Evolutionary conservation across 2,113 vertebrate species (phyloP).

Genomic region (Pterophyllum scalare): DNA sequence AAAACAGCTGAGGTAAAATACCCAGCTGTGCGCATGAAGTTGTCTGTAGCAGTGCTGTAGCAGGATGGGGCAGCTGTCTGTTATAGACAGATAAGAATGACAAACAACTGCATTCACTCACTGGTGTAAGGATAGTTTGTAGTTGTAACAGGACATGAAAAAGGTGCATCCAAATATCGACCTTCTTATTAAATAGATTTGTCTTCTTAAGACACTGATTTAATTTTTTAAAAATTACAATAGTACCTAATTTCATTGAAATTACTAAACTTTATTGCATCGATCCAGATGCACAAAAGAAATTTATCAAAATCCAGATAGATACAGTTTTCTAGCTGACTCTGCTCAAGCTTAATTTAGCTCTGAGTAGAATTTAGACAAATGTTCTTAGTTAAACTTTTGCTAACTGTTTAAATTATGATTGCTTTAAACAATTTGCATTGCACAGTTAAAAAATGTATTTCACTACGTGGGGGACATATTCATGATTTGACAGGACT

Average conservation of each 20-base stretch:
- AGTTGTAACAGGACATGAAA: not conserved
- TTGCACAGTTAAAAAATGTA: rapidly evolving
- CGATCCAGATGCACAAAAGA: not conserved
- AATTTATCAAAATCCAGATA: not conserved
- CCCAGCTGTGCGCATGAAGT: not conserved
- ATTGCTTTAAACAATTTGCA: not conserved
- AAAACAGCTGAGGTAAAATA: not conserved
- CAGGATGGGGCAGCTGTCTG: not conserved
- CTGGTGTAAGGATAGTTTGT: not conserved
- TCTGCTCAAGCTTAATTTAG: not conserved
- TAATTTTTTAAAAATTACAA: rapidly evolving
- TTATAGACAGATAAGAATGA: not conserved
- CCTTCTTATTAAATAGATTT: not conserved
- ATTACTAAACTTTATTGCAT: not conserved
- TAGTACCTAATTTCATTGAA: not conserved
- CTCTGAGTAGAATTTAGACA: not conserved
- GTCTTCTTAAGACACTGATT: not conserved
- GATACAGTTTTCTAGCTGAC: not conserved
- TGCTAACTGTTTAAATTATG: rapidly evolving
- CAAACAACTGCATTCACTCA: not conserved
- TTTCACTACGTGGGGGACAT: not conserved
- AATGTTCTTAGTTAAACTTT: not conserved
- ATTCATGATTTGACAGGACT: rapidly evolving
- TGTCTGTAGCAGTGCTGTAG: not conserved
- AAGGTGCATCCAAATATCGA: not conserved